These are phyloP conservation scores for Vulpes lagopus DNA, from an alignment of 2,113 vertebrate genomes.

Conservation along the genomic window DNA sequence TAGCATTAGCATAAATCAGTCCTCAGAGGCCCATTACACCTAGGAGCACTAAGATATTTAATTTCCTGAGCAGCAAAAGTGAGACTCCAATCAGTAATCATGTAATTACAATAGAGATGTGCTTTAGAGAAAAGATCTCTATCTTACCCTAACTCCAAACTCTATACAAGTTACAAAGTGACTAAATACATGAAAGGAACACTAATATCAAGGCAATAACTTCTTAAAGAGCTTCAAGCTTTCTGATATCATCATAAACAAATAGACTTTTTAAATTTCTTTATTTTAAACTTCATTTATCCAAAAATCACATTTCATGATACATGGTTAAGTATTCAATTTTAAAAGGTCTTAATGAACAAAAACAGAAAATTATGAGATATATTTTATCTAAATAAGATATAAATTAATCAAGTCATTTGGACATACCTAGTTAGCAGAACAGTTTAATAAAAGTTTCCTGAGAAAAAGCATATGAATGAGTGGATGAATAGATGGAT, in stretches of 20 bases:
- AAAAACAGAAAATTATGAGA: background rate
- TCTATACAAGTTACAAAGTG: background rate
- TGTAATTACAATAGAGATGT: background rate
- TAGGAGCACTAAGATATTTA: background rate
- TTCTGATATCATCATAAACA: background rate
- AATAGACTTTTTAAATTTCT: background rate
- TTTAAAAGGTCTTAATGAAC: slow-evolving; percentile 38
- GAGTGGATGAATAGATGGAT: background rate
- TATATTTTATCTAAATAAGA: slow-evolving; percentile 6
- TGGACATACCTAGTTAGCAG: background rate
- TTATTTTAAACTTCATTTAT: background rate
- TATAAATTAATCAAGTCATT: background rate
- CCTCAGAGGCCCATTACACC: background rate
- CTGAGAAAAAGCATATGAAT: background rate
- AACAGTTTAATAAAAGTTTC: background rate
- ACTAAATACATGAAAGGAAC: background rate
- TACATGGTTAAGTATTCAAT: background rate
- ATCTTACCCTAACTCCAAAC: background rate
- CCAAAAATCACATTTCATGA: slow-evolving; percentile 5
- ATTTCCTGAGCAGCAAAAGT: background rate
- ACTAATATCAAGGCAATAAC: background rate
- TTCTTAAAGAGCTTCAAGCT: background rate
- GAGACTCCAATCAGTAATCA: background rate
- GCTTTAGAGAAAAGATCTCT: background rate
- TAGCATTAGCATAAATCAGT: background rate